Evolutionary conservation across 2,113 vertebrate genomes (phyloP).

Genomic region (Erinaceus europaeus): DNA sequence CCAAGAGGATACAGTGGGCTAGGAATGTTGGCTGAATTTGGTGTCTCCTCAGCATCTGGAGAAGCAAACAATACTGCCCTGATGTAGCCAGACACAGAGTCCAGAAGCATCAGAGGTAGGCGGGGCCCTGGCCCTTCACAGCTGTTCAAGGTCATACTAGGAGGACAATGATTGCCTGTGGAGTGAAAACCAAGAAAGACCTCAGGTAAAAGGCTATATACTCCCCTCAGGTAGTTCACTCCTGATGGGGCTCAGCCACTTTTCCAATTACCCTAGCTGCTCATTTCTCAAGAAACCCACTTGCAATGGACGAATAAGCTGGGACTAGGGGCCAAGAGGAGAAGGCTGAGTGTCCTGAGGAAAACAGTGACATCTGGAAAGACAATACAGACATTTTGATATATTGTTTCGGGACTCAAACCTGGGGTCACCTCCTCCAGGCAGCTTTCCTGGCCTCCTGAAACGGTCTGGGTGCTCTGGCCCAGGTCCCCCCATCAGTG

Average conservation of each 20-base stretch:
- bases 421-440: neutral
- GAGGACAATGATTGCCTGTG: neutral
- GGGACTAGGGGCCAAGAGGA: neutral
- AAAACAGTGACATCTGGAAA: neutral
- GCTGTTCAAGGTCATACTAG: neutral
- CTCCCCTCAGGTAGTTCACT: neutral
- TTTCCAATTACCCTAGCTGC: neutral
- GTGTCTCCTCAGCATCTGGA: neutral
- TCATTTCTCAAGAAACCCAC: neutral
- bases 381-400: neutral
- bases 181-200: neutral
- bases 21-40: neutral
- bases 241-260: neutral
- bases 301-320: neutral
- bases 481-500: neutral
- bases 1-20: neutral
- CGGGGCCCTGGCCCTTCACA: neutral
- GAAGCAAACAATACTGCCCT: neutral
- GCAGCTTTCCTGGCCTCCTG: neutral
- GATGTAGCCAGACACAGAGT: neutral
- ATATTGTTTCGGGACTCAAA: neutral
- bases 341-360: neutral
- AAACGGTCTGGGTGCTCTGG: neutral
- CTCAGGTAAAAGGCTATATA: neutral
- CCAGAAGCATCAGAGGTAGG: too few relatives aligned